Base-by-base conservation (phyloP, 1,140 invertebrate species). In the Drosophila bocki region DNA sequence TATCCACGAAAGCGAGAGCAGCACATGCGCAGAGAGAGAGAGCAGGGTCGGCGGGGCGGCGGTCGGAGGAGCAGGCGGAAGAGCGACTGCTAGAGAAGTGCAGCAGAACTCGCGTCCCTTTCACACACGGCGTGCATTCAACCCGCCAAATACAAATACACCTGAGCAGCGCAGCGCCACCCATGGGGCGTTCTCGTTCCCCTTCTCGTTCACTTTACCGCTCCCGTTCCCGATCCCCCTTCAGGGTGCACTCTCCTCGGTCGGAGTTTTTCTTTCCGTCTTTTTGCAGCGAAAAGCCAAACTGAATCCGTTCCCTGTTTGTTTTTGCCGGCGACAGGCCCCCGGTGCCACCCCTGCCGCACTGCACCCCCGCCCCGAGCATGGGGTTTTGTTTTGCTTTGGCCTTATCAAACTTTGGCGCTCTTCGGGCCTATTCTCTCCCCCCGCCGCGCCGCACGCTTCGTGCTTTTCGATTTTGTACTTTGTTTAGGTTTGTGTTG, bases 401-500 rank as follows among this genome's bases (percentile, higher is more conserved):
- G 48, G 83, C 84, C 80, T 88, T 87, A 88, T 87, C 84, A 88
- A 80, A 82, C 60, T 88, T 82, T 78, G 68, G 80, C 84, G 80
- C 77, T 83, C 78, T 78, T 74, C 37, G 70, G 78, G 51, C 26
- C 67, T 78, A 50, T 80, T 83, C 72, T 76, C 48, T 58, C 19
- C 9, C 65, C 19, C 56, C 54, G 26, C 13, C 26, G 5, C 13
- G 12, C 42, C 22, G 22, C 22, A 57, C 41, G 53, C 58, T 62
- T 58, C 47, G 19, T 45, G 60, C 57, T 69, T 64, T 44, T 51
- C 71, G 80, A 56, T 80, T 91, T 80, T 90, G 79, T 83, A 84
- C 84, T 91, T 91, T 87, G 83, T 91, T 92, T 91, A 86, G 91
- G 77, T 88, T 84, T 88, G 87, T 91, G 91, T 88, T 91, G 91